Conservation (phyloP, 1,140 invertebrate species). For the Drosophila miranda region DNA sequence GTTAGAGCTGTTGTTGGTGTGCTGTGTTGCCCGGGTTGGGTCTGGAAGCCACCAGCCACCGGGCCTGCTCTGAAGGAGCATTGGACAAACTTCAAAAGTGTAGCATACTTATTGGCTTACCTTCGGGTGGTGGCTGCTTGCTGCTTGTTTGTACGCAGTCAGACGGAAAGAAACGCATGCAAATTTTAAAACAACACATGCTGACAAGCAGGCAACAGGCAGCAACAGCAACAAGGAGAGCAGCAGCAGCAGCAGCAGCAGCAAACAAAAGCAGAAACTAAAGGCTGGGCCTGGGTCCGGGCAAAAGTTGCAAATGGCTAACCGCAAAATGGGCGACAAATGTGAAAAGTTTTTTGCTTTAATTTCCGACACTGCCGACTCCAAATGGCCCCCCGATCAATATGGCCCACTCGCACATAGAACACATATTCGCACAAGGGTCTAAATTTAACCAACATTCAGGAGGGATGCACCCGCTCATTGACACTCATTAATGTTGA, state of each 20-base stretch:
- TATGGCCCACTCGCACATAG: slow-evolving; percentile 27
- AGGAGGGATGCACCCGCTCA: slow-evolving; percentile 4
- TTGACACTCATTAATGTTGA: slow-evolving; percentile 77
- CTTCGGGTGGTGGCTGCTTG: background rate
- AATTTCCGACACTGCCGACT: slow-evolving; percentile 52
- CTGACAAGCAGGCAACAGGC: slow-evolving; percentile 13
- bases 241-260: background rate
- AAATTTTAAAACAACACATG: slow-evolving; percentile 54
- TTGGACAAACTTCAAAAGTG: slow-evolving; percentile 23
- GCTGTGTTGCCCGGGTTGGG: too few relatives aligned
- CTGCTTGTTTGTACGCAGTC: background rate
- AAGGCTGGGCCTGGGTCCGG: slow-evolving; percentile 1
- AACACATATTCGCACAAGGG: slow-evolving; percentile 8
- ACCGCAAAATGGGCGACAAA: slow-evolving; percentile 75
- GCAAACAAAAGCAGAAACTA: slow-evolving; percentile 16
- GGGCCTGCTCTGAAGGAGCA: background rate
- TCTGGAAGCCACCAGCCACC: background rate
- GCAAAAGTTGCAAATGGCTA: slow-evolving; percentile 56
- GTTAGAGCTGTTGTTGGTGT: background rate
- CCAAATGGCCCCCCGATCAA: slow-evolving; percentile 50
- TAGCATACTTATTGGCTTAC: slow-evolving; percentile 59
- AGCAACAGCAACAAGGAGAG: slow-evolving; percentile 4
- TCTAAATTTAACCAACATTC: too few relatives aligned
- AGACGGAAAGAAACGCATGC: slow-evolving; percentile 36
- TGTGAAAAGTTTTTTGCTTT: slow-evolving; percentile 79